Conservation (phyloP, 2,113 vertebrate species). For the Scomber colias region DNA sequence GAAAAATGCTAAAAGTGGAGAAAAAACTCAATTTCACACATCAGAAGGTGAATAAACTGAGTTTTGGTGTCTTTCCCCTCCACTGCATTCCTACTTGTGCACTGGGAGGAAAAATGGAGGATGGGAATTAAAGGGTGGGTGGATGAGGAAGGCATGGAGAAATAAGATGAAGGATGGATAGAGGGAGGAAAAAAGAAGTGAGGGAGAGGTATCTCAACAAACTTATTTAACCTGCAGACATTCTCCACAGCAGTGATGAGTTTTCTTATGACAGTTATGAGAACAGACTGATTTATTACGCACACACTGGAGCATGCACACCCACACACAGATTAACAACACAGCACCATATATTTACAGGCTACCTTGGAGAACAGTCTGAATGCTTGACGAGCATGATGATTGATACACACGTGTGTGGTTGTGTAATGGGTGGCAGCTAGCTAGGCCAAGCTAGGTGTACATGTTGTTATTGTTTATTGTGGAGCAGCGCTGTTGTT, state of each 20-base stretch:
- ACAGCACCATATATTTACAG: conserved; percentile 44
- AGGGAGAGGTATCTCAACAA: conserved; percentile 29
- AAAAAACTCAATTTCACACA: conserved; percentile 76
- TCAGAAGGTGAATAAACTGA: conserved; percentile 71
- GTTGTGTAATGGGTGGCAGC: conserved; percentile 31
- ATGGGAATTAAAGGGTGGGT: conserved; percentile 49
- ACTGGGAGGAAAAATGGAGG: conserved; percentile 42
- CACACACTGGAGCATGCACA: too few species aligned
- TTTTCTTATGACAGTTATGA: conserved; percentile 55
- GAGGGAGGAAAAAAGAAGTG: conserved; percentile 7
- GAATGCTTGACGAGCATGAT: conserved; percentile 31
- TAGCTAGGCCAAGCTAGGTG: not conserved
- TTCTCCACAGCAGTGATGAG: conserved; percentile 48
- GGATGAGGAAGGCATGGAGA: conserved; percentile 33
- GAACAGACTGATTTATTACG: conserved; percentile 56
- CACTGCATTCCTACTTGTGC: conserved; percentile 49
- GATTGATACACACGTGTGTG: conserved; percentile 40
- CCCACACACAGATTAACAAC: conserved; percentile 38
- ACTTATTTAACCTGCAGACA: conserved; percentile 48
- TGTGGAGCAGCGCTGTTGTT: conserved; percentile 27
- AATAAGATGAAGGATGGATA: conserved; percentile 34
- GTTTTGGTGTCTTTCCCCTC: conserved; percentile 57
- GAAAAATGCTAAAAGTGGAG: conserved; percentile 18
- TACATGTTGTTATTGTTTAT: conserved; percentile 35
- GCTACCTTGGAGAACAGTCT: conserved; percentile 34